Evolutionary conservation across 2,113 vertebrate species (phyloP), one percentile per base, ranked within the genome.

Genomic region (Thomomys bottae): DNA sequence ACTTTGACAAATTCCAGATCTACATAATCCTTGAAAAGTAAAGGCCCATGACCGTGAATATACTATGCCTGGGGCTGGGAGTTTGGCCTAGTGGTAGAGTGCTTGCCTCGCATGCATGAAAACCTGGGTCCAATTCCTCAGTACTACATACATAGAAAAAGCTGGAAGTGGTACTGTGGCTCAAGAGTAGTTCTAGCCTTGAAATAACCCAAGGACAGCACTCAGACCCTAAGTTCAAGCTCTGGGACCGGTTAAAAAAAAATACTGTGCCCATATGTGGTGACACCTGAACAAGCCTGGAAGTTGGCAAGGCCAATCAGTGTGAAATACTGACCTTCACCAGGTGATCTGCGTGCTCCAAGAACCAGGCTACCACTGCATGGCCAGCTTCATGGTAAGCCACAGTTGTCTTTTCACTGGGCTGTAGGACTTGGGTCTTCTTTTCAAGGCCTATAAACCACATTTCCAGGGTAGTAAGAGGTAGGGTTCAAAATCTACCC

Each of bases 361-460:
- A 93, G 90, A 97, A 97, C 97, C 98, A 98, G 87, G 97, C 97
- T 45, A 96, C 97, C 18, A 98, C 95, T 0, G 92, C 97, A 7
- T 97, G 97, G 2, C 98, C 96, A 1, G 98, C 98, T 87, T 98
- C 97, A 0, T 97, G 97, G 86, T 96, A 98, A 5, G 98, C 97
- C 79, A 97, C 97, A 0, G 95, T 95, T 9, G 54, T 94, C 96
- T 97, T 98, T 95, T 98, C 97, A 2, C 59, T 40, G 6, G 97
- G 97, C 80, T 98, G 97, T 59, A 97, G 96, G 26, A 97, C 96
- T 84, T 98, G 97, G 6, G 96, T 97, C 95, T 96, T 98, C 95
- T 98, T 98, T 95, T 98, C 98, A 6, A 98, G 94, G 45, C 98
- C 97, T 97, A 84, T 32, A 86, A 64, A 67, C 64, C 49, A 73